phyloP scores from a whole-genome alignment of 2,113 vertebrate genomes.

The Chloebia gouldiae region DNA sequence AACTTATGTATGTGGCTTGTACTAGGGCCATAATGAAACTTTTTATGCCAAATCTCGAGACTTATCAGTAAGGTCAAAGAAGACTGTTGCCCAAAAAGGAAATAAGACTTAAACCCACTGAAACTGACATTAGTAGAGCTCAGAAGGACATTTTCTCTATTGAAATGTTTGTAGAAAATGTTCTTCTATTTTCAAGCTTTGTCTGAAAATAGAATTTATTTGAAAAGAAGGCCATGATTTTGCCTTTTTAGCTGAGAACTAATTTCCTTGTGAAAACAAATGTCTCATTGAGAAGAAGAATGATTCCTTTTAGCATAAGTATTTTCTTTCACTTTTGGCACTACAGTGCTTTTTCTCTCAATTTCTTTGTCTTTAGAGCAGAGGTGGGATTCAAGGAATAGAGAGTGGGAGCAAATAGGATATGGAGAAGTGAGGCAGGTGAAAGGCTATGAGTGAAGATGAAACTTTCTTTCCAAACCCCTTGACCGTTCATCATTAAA shows the following conservation, averaged over 20 bases:
- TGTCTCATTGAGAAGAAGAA: not conserved
- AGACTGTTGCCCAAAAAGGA: not conserved
- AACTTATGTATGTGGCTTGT: not conserved
- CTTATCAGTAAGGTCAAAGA: not conserved
- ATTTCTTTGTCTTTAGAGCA: not conserved
- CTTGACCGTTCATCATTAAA: not conserved
- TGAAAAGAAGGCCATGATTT: not conserved
- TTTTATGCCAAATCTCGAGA: not conserved
- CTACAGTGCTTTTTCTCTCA: not conserved
- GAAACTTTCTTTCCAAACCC: not conserved
- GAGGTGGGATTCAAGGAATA: not conserved
- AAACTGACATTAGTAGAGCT: not conserved
- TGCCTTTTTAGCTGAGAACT: not conserved
- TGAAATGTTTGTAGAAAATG: not conserved
- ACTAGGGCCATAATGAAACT: not conserved
- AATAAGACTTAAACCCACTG: not conserved
- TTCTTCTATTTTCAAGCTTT: not conserved
- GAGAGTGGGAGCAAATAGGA: not conserved
- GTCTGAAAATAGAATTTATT: not conserved
- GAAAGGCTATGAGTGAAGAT: fast-evolving
- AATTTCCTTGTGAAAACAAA: not conserved
- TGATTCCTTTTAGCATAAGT: not conserved
- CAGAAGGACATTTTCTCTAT: not conserved
- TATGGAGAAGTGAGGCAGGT: not conserved
- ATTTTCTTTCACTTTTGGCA: not conserved